Base-by-base conservation (phyloP, 2,888 invertebrate species). In the Hermodice carunculata region DNA sequence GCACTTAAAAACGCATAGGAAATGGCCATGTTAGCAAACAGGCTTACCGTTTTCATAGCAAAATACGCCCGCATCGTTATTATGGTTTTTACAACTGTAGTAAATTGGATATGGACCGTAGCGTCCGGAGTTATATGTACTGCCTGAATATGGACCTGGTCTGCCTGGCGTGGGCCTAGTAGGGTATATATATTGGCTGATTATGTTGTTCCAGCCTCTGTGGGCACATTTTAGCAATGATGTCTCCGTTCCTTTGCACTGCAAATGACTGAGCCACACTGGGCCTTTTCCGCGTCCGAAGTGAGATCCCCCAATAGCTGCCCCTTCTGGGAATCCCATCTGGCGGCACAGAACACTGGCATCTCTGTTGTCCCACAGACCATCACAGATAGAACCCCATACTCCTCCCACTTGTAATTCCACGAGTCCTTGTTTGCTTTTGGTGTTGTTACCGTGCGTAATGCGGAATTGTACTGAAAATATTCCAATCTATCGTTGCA, bases 361-460 rank as follows among this genome's bases (percentile, higher is more conserved):
- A 74, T 92, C 91, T 22, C 85, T 87, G 67, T 91, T 82, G 19
- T 90, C 91, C 80, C 93, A 93, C 72, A 90, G 89, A 71, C 92
- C 91, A 78, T 93, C 92, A 81, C 93, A 93, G 4, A 93, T 88
- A 66, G 90, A 90, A 0, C 93, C 93, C 90, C 91, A 92, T 62
- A 88, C 87, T 0, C 90, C 91, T 67, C 86, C 84, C 90, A 92
- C 89, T 84, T 90, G 90, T 3, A 93, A 89, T 87, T 92, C 92
- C 5, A 93, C 85, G 5, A 80, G 74, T 1, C 82, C 82, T 32
- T 69, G 65, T 14, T 68, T 57, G 2, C 51, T 26, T 5, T 42
- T 31, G 28, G 67, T 67, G 1, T 75, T 76, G 22, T 69, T 71
- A 5, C 64, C 75, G 34, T n/a, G n/a, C n/a, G n/a, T n/a, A n/a